Evolutionary conservation across 1,140 invertebrate species (phyloP).

Genomic region (Delia radicum): DNA sequence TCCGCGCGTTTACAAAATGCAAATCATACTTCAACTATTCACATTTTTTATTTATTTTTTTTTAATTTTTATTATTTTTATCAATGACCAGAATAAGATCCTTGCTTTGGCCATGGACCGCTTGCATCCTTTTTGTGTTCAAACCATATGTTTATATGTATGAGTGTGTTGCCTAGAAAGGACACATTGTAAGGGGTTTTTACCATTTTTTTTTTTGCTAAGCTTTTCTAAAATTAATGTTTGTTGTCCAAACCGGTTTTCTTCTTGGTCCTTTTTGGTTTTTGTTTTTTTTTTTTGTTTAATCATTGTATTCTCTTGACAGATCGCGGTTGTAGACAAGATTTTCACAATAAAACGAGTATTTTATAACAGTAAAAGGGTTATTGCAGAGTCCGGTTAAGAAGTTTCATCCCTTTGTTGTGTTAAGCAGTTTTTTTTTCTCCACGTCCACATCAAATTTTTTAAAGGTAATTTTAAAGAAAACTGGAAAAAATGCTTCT

Average conservation of each 20-base stretch:
- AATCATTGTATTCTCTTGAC: neutral
- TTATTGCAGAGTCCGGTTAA: conserved; percentile 7
- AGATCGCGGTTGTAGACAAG: conserved; percentile 5
- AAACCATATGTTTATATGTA: neutral
- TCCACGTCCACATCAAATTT: neutral
- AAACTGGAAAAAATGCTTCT: too few relatives aligned
- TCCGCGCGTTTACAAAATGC: too few relatives aligned
- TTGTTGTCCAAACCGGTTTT: conserved; percentile 6
- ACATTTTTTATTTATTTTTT: too few relatives aligned
- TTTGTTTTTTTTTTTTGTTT: neutral
- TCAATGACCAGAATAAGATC: too few relatives aligned
- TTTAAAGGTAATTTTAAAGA: too few relatives aligned
- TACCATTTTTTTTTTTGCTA: neutral
- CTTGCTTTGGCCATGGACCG: too few relatives aligned
- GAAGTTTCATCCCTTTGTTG: conserved; percentile 3
- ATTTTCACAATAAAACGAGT: neutral
- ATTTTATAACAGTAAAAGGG: neutral
- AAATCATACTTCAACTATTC: too few relatives aligned
- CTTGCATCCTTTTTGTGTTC: neutral
- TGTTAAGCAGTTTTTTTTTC: too few relatives aligned
- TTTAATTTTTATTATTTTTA: too few relatives aligned
- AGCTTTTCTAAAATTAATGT: conserved; percentile 4
- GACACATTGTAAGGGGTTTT: neutral
- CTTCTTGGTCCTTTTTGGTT: neutral
- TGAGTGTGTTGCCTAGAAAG: neutral